Percentiles rank a stretch among this genome's conserved stretches.
Evolutionary conservation across 1,140 invertebrate species (phyloP).

Genomic region (Euwallacea fornicatus): DNA sequence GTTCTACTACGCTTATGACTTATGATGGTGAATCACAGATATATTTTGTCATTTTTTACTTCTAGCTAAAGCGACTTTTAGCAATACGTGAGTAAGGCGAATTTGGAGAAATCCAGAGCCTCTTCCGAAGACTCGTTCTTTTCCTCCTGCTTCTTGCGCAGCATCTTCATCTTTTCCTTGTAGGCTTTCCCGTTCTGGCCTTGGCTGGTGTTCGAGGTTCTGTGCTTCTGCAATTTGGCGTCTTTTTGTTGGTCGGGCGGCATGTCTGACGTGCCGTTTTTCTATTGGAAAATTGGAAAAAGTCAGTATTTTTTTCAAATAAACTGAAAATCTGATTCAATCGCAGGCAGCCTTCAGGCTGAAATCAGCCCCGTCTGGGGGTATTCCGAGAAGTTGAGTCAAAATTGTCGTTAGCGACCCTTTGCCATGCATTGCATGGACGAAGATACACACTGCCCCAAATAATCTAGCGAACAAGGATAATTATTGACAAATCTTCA

Average conservation of each 20-base stretch:
- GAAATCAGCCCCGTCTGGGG: too few species aligned
- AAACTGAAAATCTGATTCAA: too few species aligned
- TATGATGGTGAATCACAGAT: background rate
- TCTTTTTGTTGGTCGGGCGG: conserved; percentile 18
- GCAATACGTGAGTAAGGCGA: conserved; percentile 33
- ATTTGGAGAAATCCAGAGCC: conserved; percentile 34
- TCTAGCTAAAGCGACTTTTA: background rate
- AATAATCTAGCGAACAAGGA: too few species aligned
- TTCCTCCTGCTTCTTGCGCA: conserved; percentile 17
- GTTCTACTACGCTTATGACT: too few species aligned
- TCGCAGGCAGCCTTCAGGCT: too few species aligned
- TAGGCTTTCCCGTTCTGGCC: conserved; percentile 20
- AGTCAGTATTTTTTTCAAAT: too few species aligned
- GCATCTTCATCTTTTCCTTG: conserved; percentile 31
- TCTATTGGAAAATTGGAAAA: conserved; percentile 8
- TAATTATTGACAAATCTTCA: too few species aligned
- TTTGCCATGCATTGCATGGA: too few species aligned
- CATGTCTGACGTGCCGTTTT: conserved; percentile 20
- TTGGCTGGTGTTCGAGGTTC: conserved; percentile 4
- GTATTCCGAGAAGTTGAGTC: too few species aligned
- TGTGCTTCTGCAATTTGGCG: conserved; percentile 24
- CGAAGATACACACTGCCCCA: too few species aligned
- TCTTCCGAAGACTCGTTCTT: conserved; percentile 8
- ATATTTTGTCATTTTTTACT: background rate
- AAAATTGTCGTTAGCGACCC: too few species aligned